Conservation (phyloP, 2,888 invertebrate genomes). For the Sturmia bella region DNA sequence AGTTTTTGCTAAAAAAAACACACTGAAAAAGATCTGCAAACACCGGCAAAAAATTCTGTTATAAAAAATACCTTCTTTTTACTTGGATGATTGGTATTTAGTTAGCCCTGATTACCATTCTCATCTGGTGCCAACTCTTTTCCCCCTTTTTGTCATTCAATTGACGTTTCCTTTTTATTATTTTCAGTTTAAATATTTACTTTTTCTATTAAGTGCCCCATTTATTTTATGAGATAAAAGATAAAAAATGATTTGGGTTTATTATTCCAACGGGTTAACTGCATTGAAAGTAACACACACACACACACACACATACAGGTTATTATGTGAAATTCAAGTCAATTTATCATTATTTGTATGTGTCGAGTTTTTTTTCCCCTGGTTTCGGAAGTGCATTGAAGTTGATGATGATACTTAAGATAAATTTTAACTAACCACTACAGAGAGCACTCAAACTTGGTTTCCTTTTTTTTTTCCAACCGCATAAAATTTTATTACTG, state of each 20-base stretch:
- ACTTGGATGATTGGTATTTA: no score
- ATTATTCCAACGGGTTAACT: slow-evolving; percentile 41
- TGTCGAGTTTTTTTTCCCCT: not conserved
- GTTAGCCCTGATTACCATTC: not conserved
- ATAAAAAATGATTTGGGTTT: not conserved
- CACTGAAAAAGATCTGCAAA: no score
- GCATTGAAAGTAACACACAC: slow-evolving; percentile 4
- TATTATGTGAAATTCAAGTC: slow-evolving; percentile 61
- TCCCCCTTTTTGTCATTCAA: not conserved
- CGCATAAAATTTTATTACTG: no score
- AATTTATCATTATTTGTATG: slow-evolving; percentile 62
- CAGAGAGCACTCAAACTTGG: not conserved
- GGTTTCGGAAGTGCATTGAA: slow-evolving; percentile 52
- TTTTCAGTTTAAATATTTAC: not conserved
- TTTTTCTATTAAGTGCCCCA: not conserved
- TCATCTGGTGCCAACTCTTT: not conserved
- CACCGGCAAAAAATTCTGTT: no score
- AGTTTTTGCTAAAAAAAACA: no score
- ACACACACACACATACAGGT: no score
- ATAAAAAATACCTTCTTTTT: no score
- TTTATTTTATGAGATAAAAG: not conserved
- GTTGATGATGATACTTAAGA: slow-evolving; percentile 60
- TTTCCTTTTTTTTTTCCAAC: not conserved
- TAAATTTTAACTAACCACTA: slow-evolving; percentile 56
- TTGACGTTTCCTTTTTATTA: not conserved